These are phyloP conservation scores for Panzeria rudis DNA, from an alignment of 2,888 invertebrate genomes.

Conservation along the genomic window DNA sequence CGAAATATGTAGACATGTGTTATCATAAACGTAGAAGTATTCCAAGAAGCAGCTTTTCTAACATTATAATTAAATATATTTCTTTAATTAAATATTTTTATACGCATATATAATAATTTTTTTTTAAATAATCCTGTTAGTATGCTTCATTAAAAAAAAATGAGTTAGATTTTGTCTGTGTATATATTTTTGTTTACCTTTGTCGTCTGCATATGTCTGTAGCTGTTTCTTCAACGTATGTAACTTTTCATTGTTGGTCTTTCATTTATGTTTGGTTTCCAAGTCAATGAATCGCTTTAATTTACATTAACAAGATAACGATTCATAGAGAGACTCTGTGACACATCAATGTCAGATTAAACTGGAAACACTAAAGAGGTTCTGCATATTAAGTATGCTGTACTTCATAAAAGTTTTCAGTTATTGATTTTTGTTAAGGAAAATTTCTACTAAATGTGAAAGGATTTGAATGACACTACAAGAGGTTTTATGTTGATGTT, in stretches of 20 bases:
- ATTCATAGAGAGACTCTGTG: neutral
- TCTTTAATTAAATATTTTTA: neutral
- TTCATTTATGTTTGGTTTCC: constrained; percentile 47
- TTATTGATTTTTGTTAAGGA: neutral
- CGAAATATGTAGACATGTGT: too few relatives aligned
- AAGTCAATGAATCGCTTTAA: constrained; percentile 43
- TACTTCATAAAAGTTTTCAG: neutral
- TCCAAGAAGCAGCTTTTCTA: too few relatives aligned
- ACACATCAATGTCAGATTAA: neutral
- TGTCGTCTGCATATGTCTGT: neutral
- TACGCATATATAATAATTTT: neutral
- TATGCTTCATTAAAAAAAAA: neutral
- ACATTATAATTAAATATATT: neutral
- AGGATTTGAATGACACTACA: neutral
- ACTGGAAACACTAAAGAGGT: neutral
- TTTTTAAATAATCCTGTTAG: neutral
- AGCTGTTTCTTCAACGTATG: constrained; percentile 10
- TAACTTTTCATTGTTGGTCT: constrained; percentile 41
- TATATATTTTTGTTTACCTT: neutral
- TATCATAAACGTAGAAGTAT: too few relatives aligned
- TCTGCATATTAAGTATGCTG: neutral
- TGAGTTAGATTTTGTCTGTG: neutral
- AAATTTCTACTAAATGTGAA: neutral
- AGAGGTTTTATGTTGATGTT: too few relatives aligned
- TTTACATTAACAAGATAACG: constrained; percentile 21